Evolutionary conservation across 1,140 invertebrate species (phyloP), one percentile per base, ranked within the genome.

Genomic region (Pararge aegeria): DNA sequence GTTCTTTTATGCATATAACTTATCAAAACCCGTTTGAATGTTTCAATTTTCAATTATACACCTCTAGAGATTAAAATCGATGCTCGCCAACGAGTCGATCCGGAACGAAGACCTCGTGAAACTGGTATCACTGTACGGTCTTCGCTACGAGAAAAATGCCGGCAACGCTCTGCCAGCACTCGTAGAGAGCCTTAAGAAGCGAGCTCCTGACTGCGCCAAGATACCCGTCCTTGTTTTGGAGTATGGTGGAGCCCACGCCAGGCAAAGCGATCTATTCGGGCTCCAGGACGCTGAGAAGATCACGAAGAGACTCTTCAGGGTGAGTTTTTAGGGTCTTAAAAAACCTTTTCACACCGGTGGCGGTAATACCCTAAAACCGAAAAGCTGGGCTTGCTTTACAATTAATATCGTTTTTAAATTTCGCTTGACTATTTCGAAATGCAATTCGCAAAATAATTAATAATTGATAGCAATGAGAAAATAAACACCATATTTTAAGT

Each of bases 61-160:
- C 10, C 10, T 56, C 1, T 83, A 93, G 92, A 93, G 94, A 78
- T 92, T 97, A 9, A 94, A 94, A 66, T 92, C 93, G 68, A 81
- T 97, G 1, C 87, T 98, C 13, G 83, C 91, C 3, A 93, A 94
- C 79, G 92, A 93, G 19, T 93, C 94, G 68, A 92, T 98, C 1
- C 91, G 94, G 56, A 91, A 96, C 59, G 90, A 94, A 18, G 98
- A 99, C 91, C 95, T 96, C 16, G 91, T 95, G 0, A 94, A 97
- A 68, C 91, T 99, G 44, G 97, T 99, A 0, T 95, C 98, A 90
- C 78, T 99, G 10, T 99, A 99, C 91, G 96, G 96, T 1, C 87
- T 99, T 19, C 93, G 97, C 42, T 99, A 98, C 87, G 97, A 98
- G 84, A 95, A 95, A 64, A 95, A 97, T 76, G 94, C 94, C 49